A percentile compares a stretch with the other conserved stretches of the same genome.
Conservation (phyloP, 2,113 vertebrate genomes). For the Ursus arctos region DNA sequence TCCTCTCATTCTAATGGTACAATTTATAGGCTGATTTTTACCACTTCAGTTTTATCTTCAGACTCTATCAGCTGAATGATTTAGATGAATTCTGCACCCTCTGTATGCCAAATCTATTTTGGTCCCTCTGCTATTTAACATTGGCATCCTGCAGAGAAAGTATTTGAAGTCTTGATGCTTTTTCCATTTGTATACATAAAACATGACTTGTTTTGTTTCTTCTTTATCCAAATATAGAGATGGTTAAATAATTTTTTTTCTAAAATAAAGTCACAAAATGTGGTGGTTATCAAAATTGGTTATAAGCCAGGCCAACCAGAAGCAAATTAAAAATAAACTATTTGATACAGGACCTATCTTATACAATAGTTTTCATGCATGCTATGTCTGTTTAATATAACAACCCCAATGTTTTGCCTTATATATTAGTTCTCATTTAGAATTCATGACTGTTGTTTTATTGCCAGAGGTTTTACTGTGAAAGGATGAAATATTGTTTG, state of each 20-base stretch:
- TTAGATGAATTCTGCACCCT: conserved; percentile 42
- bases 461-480: background rate
- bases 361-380: background rate
- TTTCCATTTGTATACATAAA: conserved; percentile 22
- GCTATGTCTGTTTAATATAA: background rate
- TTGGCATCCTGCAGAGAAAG: conserved; percentile 25
- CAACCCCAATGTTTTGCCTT: background rate
- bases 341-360: background rate
- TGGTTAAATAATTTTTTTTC: background rate
- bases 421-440: background rate
- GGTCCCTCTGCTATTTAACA: conserved; percentile 36
- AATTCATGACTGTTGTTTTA: background rate
- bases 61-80: background rate
- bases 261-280: conserved; percentile 1
- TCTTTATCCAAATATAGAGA: background rate
- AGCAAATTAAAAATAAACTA: conserved; percentile 46
- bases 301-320: background rate
- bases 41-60: conserved; percentile 18
- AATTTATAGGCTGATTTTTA: conserved; percentile 21
- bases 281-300: background rate
- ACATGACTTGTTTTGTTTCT: conserved; percentile 23
- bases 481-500: conserved; percentile 6
- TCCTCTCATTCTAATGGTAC: background rate
- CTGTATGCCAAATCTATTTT: conserved; percentile 42
- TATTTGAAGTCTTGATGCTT: conserved; percentile 43